Evolutionary conservation across 2,888 invertebrate species (phyloP), one percentile per base, ranked within the genome.

Genomic region (Leptarthrus brevirostris): DNA sequence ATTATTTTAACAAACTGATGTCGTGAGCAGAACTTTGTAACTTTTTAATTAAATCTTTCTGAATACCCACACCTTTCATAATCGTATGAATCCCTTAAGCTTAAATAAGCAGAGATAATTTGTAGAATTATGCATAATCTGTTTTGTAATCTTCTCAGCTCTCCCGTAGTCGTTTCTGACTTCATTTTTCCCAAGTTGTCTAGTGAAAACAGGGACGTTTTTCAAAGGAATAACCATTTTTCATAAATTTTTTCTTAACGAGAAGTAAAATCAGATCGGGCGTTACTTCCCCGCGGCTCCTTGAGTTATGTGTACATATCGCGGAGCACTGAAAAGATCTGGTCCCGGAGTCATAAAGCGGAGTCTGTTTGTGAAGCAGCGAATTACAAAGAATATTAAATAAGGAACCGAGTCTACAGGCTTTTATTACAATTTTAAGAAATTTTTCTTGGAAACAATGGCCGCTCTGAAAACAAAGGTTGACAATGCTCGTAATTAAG

Each of bases 381-480:
- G 56, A 14, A 30, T 56, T 56, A 30, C 56, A 56, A 56, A 56
- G 56, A 61, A 61, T 36, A 40, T 18, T 61, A 20, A 22, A 40
- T 36, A 40, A 61, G 47, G 14, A 47, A n/a, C 61, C 16, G 40
- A 40, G 12, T 30, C 18, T 18, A 20, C 2, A 10, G 58, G 61
- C 61, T 36, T 61, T 40, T 61, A 61, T 61, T 40, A 40, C 22
- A 20, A 40, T 22, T 61, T 22, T 40, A 10, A 40, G 24, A 22
- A 61, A 20, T 40, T 22, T 22, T 20, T 14, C 44, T 12, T 18
- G 3, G 24, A 61, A 20, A 61, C 12, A 36, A 20, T 40, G 20
- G 16, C 0, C 30, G 14, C 22, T 36, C 16, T 5, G 18, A 61
- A 61, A 22, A 22, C 22, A 61, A 61, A 18, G 40, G 20, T 4